Evolutionary conservation across 2,113 vertebrate genomes (phyloP).

Genomic region (Odobenus rosmarus): DNA sequence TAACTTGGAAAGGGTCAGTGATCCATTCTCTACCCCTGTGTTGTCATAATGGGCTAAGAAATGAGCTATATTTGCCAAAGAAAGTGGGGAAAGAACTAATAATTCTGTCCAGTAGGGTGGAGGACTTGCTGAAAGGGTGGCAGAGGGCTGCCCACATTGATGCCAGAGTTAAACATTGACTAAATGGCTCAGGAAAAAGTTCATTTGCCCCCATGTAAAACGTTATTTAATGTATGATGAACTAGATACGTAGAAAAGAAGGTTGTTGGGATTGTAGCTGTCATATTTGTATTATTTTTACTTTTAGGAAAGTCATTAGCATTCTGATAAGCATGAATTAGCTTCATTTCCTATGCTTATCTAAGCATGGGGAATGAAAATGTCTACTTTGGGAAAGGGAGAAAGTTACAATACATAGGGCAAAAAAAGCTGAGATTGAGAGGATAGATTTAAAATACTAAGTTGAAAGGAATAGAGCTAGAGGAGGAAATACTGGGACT

Average conservation of each 20-base stretch:
- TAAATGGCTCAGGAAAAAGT: not conserved
- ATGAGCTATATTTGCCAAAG: not conserved
- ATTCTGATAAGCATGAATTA: not conserved
- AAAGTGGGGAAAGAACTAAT: not conserved
- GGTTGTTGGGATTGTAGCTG: not conserved
- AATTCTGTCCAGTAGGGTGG: not conserved
- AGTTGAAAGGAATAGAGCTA: not conserved
- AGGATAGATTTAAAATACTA: not conserved
- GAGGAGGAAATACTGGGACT: not conserved
- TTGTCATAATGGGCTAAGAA: not conserved
- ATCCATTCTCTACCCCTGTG: not conserved
- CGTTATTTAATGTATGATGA: not conserved
- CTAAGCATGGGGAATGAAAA: not conserved
- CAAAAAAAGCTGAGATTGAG: not conserved
- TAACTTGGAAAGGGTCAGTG: not conserved
- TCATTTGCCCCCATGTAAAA: not conserved
- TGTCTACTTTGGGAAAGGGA: not conserved
- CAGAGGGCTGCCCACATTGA: not conserved
- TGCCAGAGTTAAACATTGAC: not conserved
- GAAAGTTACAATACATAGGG: not conserved
- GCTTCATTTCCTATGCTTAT: not conserved
- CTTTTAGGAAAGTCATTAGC: not conserved
- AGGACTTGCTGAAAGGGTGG: not conserved
- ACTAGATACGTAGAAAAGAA: not conserved
- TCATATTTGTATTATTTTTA: constrained; percentile 22